phyloP scores from a whole-genome alignment of 2,113 vertebrate genomes.

The Sturnus vulgaris region DNA sequence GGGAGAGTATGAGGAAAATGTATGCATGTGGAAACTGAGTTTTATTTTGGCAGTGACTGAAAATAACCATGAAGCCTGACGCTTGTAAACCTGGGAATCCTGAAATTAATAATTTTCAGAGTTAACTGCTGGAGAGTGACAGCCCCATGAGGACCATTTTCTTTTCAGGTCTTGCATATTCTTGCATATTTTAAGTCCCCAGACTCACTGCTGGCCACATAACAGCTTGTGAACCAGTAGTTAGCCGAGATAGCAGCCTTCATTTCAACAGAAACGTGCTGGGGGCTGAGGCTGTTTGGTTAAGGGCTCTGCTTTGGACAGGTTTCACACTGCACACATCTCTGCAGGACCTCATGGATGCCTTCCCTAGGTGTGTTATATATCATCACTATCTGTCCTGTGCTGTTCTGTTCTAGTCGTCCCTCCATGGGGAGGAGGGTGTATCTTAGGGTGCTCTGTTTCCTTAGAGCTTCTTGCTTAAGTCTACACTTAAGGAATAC shows the following conservation, averaged over 20 bases:
- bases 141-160: background rate
- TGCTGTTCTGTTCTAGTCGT: background rate
- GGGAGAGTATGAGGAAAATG: conserved; percentile 30
- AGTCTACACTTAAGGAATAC: background rate
- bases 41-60: conserved; percentile 40
- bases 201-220: background rate
- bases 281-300: background rate
- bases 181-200: background rate
- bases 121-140: conserved; percentile 27
- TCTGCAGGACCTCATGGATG: background rate
- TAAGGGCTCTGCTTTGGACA: background rate
- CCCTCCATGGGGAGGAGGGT: background rate
- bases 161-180: conserved; percentile 1
- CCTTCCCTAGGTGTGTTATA: background rate
- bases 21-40: conserved; percentile 47
- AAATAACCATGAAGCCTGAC: conserved; percentile 39
- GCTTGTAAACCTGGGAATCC: conserved; percentile 49
- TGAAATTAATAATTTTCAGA: conserved; percentile 52
- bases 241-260: background rate
- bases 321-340: background rate
- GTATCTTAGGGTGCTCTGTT: background rate
- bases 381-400: background rate
- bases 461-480: background rate
- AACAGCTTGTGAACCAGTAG: background rate
- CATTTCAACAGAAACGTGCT: background rate